Conservation (phyloP, 2,888 invertebrate genomes). For the Drosophila yooni region DNA sequence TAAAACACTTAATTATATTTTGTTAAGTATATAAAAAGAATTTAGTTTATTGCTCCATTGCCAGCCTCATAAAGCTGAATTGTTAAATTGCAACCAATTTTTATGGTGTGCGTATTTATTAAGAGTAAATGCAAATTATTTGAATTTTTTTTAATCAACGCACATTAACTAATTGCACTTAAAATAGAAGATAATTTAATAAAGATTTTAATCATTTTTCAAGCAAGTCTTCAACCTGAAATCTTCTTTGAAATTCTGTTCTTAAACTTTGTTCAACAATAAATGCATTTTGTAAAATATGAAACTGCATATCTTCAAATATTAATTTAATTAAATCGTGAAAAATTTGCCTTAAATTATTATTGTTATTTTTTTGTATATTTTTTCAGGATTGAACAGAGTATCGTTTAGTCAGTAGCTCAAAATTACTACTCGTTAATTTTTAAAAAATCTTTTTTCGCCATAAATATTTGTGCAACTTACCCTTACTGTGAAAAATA, state of each 20-base stretch:
- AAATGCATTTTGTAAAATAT: accelerated
- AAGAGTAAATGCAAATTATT: background rate
- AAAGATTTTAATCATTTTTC: background rate
- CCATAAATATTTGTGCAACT: background rate
- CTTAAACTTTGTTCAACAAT: background rate
- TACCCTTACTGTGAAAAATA: background rate
- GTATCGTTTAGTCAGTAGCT: background rate
- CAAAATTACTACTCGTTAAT: background rate
- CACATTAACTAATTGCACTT: background rate
- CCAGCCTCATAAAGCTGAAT: background rate
- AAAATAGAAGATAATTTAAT: background rate
- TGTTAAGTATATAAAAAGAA: background rate
- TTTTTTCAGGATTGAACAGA: background rate
- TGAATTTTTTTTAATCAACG: background rate
- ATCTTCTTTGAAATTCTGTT: background rate
- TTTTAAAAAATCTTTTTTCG: background rate
- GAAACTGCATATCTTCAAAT: background rate
- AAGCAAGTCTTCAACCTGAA: background rate
- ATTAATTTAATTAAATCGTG: background rate
- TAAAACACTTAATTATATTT: background rate
- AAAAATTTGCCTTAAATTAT: background rate
- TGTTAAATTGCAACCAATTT: background rate
- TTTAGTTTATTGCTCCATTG: background rate
- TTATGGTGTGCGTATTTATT: background rate
- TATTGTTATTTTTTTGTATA: background rate